A percentile compares a stretch with the other conserved stretches of the same genome.
Conservation (phyloP, 2,888 invertebrate species). For the Agrenia bidenticulata region DNA sequence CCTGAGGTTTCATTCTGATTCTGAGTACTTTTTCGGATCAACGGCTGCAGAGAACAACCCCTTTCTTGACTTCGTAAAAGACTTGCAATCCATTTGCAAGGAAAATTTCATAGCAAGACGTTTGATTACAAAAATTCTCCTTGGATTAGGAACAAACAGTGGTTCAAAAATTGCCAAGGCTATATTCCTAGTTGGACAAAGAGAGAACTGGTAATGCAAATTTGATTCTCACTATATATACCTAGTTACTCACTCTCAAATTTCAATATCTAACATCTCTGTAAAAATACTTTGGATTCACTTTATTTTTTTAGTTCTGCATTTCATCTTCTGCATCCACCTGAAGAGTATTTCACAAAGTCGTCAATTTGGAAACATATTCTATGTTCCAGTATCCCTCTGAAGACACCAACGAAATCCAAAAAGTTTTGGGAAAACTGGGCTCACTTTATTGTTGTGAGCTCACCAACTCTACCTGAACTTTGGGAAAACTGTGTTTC, state of each 20-base stretch:
- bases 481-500: slow-evolving; percentile 32
- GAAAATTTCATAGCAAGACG: slow-evolving; percentile 40
- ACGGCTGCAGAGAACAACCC: slow-evolving; percentile 5
- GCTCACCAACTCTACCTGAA: slow-evolving; percentile 3
- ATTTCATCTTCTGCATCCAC: slow-evolving; percentile 31
- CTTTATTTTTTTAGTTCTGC: slow-evolving; percentile 15
- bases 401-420: slow-evolving; percentile 35
- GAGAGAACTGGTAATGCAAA: background rate
- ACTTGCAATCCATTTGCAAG: slow-evolving; percentile 17
- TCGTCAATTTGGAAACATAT: slow-evolving; percentile 38
- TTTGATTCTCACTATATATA: background rate
- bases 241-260: too few species aligned
- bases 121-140: slow-evolving; percentile 38
- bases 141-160: slow-evolving; percentile 34
- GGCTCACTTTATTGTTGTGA: slow-evolving; percentile 27
- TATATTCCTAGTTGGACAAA: slow-evolving; percentile 24
- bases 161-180: slow-evolving; percentile 40
- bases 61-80: slow-evolving; percentile 36
- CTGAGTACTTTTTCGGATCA: slow-evolving; percentile 33
- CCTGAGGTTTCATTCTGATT: slow-evolving; percentile 42
- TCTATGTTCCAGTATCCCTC: slow-evolving; percentile 31
- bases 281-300: too few species aligned
- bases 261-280: too few species aligned
- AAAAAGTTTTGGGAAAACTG: slow-evolving; percentile 39
- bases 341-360: slow-evolving; percentile 35